Evolutionary conservation across 1,140 invertebrate genomes (phyloP).

Genomic region (Conus betulinus): DNA sequence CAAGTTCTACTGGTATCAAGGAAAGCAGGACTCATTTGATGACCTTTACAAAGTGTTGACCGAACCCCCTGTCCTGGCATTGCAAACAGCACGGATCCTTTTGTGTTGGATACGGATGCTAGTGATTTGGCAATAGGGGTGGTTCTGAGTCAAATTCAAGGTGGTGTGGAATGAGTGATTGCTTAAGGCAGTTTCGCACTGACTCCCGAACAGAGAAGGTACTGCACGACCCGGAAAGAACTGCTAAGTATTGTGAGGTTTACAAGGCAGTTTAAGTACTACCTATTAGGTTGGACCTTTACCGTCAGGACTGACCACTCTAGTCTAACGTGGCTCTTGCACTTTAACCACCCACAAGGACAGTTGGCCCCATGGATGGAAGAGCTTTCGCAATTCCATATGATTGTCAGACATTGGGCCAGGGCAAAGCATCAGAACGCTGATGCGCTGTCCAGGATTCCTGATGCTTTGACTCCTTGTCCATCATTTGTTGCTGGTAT

Average conservation of each 20-base stretch:
- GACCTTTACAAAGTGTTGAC: too few species aligned
- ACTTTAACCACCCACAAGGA: conserved; percentile 51
- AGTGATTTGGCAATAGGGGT: conserved; percentile 28
- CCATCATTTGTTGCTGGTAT: conserved; percentile 7
- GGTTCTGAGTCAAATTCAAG: conserved; percentile 49
- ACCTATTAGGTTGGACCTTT: conserved; percentile 45
- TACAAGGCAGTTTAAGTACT: conserved; percentile 42
- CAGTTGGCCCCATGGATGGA: conserved; percentile 59
- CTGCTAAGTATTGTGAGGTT: conserved; percentile 47
- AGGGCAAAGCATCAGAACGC: conserved; percentile 43
- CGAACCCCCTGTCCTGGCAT: conserved; percentile 27
- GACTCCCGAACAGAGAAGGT: conserved; percentile 41
- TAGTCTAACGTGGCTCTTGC: conserved; percentile 48
- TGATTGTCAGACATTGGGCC: conserved; percentile 36
- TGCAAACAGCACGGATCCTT: conserved; percentile 40
- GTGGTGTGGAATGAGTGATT: conserved; percentile 42
- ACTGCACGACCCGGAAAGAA: conserved; percentile 53
- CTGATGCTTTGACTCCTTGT: neutral
- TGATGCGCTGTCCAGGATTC: conserved; percentile 46
- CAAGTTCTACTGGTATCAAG: too few species aligned
- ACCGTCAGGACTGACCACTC: conserved; percentile 52
- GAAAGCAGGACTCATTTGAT: too few species aligned
- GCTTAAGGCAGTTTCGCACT: conserved; percentile 35
- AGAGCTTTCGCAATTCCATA: conserved; percentile 43
- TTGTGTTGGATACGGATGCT: conserved; percentile 61